A percentile compares a stretch with the other conserved stretches of the same genome.
Conservation (phyloP, 2,888 invertebrate species). For the Leptopterna dolabrata region DNA sequence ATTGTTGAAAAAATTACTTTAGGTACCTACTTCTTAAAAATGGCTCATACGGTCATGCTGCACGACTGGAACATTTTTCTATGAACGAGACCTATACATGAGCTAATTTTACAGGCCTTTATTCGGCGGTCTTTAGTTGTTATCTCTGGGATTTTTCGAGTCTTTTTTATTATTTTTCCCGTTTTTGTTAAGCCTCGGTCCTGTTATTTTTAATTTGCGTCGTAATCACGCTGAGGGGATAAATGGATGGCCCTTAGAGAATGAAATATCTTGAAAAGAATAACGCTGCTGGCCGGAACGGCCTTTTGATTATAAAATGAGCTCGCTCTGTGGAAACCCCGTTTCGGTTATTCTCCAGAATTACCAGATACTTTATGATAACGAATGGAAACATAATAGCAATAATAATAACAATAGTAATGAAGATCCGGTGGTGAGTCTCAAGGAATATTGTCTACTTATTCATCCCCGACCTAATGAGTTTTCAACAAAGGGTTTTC, state of each 20-base stretch:
- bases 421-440: not conserved
- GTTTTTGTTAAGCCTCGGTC: not conserved
- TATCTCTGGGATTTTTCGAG: not conserved
- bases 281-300: not conserved
- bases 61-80: no score
- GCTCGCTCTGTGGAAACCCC: not conserved
- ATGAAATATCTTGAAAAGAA: conserved; percentile 11
- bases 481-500: not conserved
- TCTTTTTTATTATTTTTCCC: not conserved
- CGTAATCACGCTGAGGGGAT: not conserved
- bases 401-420: not conserved
- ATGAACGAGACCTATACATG: not conserved
- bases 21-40: no score
- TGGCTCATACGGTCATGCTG: no score
- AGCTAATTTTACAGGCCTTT: not conserved
- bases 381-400: not conserved
- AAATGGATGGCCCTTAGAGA: conserved; percentile 11
- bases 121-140: not conserved
- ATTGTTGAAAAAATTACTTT: no score
- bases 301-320: conserved; percentile 3
- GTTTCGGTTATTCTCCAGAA: not conserved
- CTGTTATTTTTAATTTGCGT: conserved; percentile 7
- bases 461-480: not conserved
- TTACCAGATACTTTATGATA: not conserved
- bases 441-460: not conserved